Conservation (phyloP, 2,888 invertebrate genomes). For the Strigamia crassipes region DNA sequence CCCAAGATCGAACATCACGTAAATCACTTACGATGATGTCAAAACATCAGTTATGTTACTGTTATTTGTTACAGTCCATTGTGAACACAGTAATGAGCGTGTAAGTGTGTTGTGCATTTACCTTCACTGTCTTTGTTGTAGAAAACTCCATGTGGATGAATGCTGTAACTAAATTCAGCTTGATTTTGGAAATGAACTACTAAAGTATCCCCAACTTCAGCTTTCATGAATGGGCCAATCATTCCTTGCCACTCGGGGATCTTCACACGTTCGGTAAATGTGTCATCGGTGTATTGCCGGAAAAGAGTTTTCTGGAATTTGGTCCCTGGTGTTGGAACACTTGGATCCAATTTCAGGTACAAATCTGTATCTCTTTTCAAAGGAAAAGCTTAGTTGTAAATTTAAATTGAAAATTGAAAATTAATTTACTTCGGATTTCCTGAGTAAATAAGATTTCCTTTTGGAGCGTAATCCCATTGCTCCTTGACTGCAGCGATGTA, state of each 20-base stretch:
- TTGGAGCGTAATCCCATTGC: conserved; percentile 51
- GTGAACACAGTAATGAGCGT: too few species aligned
- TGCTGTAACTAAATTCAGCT: conserved; percentile 48
- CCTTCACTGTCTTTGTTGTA: conserved; percentile 29
- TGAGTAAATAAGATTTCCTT: neutral
- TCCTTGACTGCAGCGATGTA: conserved; percentile 50
- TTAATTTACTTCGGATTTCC: neutral
- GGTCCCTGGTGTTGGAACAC: neutral
- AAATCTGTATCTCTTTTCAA: neutral
- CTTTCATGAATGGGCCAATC: conserved; percentile 55
- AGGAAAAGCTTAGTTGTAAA: conserved; percentile 23
- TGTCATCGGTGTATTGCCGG: conserved; percentile 51
- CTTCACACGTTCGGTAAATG: conserved; percentile 48
- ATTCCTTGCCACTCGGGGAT: conserved; percentile 50
- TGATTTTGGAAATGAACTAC: conserved; percentile 51
- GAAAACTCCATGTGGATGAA: conserved; percentile 47
- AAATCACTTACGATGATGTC: too few species aligned
- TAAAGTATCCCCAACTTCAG: conserved; percentile 54
- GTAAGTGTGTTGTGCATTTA: too few species aligned
- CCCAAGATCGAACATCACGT: too few species aligned
- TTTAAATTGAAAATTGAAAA: too few species aligned
- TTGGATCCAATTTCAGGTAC: neutral
- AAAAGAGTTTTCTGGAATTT: conserved; percentile 51
- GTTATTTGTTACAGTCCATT: too few species aligned
- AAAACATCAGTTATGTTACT: too few species aligned